phyloP scores from a whole-genome alignment of 2,113 vertebrate species.

The Acrocephalus kingi region DNA sequence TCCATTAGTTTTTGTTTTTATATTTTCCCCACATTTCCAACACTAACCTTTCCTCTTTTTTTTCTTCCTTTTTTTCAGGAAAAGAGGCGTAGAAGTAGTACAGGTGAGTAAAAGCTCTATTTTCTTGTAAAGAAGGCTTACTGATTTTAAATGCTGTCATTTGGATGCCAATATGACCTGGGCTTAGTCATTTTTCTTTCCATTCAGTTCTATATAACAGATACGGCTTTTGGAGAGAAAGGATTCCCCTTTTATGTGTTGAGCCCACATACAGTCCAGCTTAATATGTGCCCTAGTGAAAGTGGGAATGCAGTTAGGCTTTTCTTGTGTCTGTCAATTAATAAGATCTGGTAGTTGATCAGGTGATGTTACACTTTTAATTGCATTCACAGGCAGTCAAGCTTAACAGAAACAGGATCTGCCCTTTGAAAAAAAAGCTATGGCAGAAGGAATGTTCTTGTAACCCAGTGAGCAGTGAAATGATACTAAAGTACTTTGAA shows the following conservation, averaged over 20 bases:
- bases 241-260: neutral
- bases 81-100: conserved; percentile 95
- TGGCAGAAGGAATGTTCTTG: neutral
- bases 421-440: neutral
- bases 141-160: neutral
- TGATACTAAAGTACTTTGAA: neutral
- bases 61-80: conserved; percentile 78
- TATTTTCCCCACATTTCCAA: neutral
- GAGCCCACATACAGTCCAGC: neutral
- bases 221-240: neutral
- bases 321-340: neutral
- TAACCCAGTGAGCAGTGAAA: neutral
- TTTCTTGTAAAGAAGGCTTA: neutral
- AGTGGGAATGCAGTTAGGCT: neutral
- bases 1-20: neutral
- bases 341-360: neutral
- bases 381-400: neutral
- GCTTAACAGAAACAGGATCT: neutral
- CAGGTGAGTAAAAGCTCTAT: conserved; percentile 83
- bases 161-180: neutral
- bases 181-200: neutral
- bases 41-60: conserved; percentile 28
- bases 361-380: neutral
- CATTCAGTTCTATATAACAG: neutral
- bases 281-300: neutral